Evolutionary conservation across 2,113 vertebrate species (phyloP).

Genomic region (Mesoclemmys tuberculata): DNA sequence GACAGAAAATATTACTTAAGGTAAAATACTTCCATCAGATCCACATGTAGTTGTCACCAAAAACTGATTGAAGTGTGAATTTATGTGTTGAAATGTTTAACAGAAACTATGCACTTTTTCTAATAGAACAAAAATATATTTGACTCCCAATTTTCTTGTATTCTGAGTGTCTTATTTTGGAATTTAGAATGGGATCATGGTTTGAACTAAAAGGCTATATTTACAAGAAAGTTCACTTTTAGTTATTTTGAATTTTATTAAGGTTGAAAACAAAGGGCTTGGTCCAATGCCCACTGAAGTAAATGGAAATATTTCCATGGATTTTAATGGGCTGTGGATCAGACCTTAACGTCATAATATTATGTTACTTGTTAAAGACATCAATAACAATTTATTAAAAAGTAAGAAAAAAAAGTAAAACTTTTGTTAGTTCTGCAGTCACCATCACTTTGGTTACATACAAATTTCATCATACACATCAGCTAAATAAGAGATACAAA

Average conservation of each 20-base stretch:
- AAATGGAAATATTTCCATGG: slow-evolving; percentile 12
- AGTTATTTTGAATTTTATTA: neutral
- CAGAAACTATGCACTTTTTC: neutral
- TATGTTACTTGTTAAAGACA: slow-evolving; percentile 33
- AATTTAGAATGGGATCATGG: neutral
- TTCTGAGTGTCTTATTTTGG: neutral
- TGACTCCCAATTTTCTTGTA: neutral
- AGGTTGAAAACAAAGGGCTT: neutral
- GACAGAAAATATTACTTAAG: neutral
- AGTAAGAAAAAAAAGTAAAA: neutral
- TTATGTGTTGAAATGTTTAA: slow-evolving; percentile 2
- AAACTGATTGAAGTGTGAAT: neutral
- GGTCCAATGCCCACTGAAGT: neutral
- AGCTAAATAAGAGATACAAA: slow-evolving; percentile 27
- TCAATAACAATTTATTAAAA: slow-evolving; percentile 37
- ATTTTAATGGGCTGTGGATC: slow-evolving; percentile 20
- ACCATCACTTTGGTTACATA: slow-evolving; percentile 6
- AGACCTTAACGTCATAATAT: slow-evolving; percentile 37
- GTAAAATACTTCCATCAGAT: slow-evolving; percentile 6
- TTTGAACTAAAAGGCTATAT: neutral
- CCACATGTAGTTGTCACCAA: neutral
- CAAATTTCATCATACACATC: slow-evolving; percentile 18
- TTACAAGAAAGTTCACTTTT: neutral
- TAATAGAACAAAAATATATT: neutral
- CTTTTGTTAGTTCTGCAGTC: neutral